These are phyloP conservation scores for Macroramphosus scolopax DNA, from an alignment of 2,797 vertebrate species.

Conservation along the genomic window DNA sequence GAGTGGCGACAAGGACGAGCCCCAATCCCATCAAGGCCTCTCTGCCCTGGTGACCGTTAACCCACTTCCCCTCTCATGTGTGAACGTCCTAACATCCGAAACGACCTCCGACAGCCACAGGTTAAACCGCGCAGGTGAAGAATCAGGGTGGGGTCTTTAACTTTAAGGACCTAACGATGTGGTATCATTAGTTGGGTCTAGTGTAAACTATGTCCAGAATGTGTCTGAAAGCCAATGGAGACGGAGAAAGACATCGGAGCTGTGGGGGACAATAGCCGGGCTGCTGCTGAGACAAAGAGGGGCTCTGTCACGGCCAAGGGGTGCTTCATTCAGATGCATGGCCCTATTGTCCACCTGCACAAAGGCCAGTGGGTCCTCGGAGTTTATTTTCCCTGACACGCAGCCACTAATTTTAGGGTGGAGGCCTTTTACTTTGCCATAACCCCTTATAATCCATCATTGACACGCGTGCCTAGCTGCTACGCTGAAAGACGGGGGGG, in stretches of 20 bases:
- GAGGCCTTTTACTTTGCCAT: slow-evolving; percentile 51
- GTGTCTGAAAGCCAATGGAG: slow-evolving; percentile 39
- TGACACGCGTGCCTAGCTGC: slow-evolving; percentile 24
- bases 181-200: slow-evolving; percentile 9
- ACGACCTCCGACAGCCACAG: too few relatives aligned
- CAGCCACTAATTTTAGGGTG: slow-evolving; percentile 68
- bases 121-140: too few relatives aligned
- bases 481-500: slow-evolving; percentile 17
- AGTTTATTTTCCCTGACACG: slow-evolving; percentile 74
- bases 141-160: slow-evolving; percentile 10
- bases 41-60: slow-evolving; percentile 60
- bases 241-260: slow-evolving; percentile 72
- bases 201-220: slow-evolving; percentile 38
- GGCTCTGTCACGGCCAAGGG: slow-evolving; percentile 68
- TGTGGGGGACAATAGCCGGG: slow-evolving; percentile 48
- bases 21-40: slow-evolving; percentile 52
- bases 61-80: slow-evolving; percentile 68
- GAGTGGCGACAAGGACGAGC: slow-evolving; percentile 46
- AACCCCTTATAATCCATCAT: slow-evolving; percentile 52
- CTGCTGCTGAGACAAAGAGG: slow-evolving; percentile 64
- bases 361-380: slow-evolving; percentile 71
- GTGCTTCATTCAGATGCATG: slow-evolving; percentile 70
- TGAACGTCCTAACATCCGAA: slow-evolving; percentile 57
- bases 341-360: slow-evolving; percentile 74
- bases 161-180: slow-evolving; percentile 4